Evolutionary conservation across 2,888 invertebrate species (phyloP), one percentile per base, ranked within the genome.

Genomic region (Zaprionus bogoriensis): DNA sequence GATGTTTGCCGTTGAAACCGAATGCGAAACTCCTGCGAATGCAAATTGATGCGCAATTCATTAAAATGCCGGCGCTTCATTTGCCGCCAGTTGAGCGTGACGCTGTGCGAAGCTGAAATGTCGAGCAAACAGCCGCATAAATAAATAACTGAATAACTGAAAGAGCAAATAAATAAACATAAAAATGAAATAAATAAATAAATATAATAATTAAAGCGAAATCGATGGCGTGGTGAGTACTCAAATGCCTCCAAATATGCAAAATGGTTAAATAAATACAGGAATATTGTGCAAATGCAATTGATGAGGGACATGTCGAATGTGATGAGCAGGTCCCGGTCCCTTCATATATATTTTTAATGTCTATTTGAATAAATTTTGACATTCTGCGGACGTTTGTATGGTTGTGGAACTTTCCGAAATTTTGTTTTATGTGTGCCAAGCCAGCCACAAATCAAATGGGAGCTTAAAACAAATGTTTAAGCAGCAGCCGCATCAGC

Each of bases 1-100:
- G 14, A 30, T 52, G 25, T 23, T 38, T 50, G 28, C 36, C 69
- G 67, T 69, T 70, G 52, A 73, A 67, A 72, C 65, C 57, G 62
- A 76, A 72, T 48, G 61, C 65, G 68, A 61, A 61, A 5, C 19
- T 17, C 39, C 20, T 5, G 62, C 52, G 45, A 68, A 68, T 68
- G 67, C 46, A 87, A 84, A 65, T 85, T 70, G 72, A 72, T 62
- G 64, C 62, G 52, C 68, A 85, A 82, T 87, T 82, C 83, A 87
- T 87, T 82, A 79, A 87, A 82, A 79, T 60, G 62, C 42, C 47
- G 54, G 52, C 57, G 70, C 66, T 67, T 79, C 86, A 78, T 78
- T 82, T 82, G 54, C 25, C 53, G 50, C 72, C 63, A 74, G 72
- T 87, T 59, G 66, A 84, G 67, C 78, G 59, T 65, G 57, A 39